A percentile compares a stretch with the other conserved stretches of the same genome.
Evolutionary conservation across 2,797 vertebrate genomes (phyloP).

Genomic region (Sciurus vulgaris): DNA sequence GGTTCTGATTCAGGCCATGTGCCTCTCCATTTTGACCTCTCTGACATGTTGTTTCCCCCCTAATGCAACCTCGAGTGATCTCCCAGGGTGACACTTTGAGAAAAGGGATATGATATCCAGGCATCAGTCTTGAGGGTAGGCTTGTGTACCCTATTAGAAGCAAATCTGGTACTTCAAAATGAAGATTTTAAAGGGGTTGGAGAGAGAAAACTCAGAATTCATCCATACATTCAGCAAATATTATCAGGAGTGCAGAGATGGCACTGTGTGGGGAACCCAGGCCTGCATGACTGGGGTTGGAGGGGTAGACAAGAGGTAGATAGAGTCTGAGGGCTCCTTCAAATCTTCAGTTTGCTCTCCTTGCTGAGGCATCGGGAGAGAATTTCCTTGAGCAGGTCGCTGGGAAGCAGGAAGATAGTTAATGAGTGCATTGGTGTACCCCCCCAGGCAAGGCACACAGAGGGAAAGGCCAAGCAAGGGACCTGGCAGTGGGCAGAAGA

Average conservation of each 20-base stretch:
- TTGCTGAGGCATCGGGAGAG: neutral
- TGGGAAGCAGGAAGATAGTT: neutral
- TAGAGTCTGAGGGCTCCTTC: neutral
- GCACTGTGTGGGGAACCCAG: neutral
- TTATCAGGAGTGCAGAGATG: neutral
- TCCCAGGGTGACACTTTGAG: neutral
- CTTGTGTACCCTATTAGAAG: neutral
- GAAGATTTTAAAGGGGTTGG: neutral
- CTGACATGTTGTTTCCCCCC: neutral
- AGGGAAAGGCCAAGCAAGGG: neutral
- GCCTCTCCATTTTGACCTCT: neutral
- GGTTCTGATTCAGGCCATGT: neutral
- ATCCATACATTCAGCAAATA: slow-evolving; percentile 7
- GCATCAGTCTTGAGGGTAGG: neutral
- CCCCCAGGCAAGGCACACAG: neutral
- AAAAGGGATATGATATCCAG: neutral
- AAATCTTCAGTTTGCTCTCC: neutral
- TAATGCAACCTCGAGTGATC: neutral
- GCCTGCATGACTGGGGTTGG: neutral
- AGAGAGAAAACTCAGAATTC: neutral
- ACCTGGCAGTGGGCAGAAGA: neutral
- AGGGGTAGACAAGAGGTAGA: neutral
- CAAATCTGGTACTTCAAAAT: slow-evolving; percentile 50
- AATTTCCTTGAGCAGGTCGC: neutral
- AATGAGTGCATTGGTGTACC: neutral